A percentile compares a stretch with the other conserved stretches of the same genome.
These are phyloP conservation scores for Temnothorax rugatulus DNA, from an alignment of 2,888 invertebrate genomes.

Conservation along the genomic window DNA sequence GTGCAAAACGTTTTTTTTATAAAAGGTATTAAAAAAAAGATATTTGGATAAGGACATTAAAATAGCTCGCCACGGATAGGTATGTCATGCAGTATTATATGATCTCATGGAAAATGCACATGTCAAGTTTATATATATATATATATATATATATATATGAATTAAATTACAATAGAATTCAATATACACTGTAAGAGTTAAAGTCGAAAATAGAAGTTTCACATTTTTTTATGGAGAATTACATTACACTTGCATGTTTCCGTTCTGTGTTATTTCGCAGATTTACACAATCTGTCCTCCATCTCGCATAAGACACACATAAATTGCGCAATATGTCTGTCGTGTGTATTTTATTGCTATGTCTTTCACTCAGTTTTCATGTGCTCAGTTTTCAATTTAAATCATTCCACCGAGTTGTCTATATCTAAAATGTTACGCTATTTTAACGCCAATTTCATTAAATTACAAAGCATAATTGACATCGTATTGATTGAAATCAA, in stretches of 20 bases:
- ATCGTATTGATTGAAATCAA: neutral
- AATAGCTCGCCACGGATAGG: no score
- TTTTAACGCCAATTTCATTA: neutral
- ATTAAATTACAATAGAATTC: neutral
- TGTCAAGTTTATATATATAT: neutral
- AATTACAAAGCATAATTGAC: neutral
- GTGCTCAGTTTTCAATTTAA: slow-evolving; percentile 15
- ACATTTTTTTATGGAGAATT: neutral
- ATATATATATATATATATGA: no score
- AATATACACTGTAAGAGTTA: neutral
- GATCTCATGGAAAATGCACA: neutral
- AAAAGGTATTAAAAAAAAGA: no score
- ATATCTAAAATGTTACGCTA: neutral
- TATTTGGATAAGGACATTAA: no score
- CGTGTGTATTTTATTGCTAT: slow-evolving; percentile 28
- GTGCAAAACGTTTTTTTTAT: no score
- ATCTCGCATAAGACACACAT: slow-evolving; percentile 14
- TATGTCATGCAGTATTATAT: neutral
- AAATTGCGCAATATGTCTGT: slow-evolving; percentile 22
- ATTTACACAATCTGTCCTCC: neutral
- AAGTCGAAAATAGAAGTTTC: neutral
- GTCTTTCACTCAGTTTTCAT: slow-evolving; percentile 20
- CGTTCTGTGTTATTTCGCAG: slow-evolving; percentile 3
- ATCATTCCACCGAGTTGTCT: neutral
- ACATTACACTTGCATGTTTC: neutral